phyloP scores from a whole-genome alignment of 2,888 invertebrate species.

The Nymphalis c-album region DNA sequence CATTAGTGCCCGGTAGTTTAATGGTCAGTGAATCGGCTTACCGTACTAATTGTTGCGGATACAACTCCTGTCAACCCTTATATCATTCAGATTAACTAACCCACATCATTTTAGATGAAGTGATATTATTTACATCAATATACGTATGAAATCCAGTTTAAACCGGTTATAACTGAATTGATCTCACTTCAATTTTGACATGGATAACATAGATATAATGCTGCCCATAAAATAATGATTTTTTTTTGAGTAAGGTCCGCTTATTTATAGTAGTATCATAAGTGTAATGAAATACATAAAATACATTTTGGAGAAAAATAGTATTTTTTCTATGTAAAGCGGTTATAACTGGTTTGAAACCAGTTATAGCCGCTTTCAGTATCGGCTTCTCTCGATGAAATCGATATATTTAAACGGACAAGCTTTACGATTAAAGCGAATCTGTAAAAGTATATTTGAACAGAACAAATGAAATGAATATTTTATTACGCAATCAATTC shows the following conservation, averaged over 20 bases:
- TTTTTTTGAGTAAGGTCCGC: no score
- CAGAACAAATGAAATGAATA: not conserved
- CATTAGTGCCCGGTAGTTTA: conserved; percentile 19
- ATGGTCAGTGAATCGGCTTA: conserved; percentile 20
- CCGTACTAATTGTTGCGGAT: conserved; percentile 17
- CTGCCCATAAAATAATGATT: no score
- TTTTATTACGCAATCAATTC: conserved; percentile 1
- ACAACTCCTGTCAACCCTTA: conserved; percentile 16
- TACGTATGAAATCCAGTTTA: no score
- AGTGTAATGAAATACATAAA: no score
- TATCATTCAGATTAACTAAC: conserved; percentile 8
- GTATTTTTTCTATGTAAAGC: no score
- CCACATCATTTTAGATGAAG: not conserved
- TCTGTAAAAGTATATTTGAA: not conserved
- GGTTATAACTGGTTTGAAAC: no score
- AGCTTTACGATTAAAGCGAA: not conserved
- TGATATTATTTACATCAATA: not conserved
- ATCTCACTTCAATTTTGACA: no score
- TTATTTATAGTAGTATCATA: no score
- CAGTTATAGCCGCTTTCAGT: not conserved
- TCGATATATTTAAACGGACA: not conserved
- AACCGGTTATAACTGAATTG: no score
- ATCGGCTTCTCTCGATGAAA: not conserved
- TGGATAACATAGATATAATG: no score
- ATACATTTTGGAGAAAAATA: no score